phyloP scores from a whole-genome alignment of 2,113 vertebrate species.

The Pelmatolapia mariae region DNA sequence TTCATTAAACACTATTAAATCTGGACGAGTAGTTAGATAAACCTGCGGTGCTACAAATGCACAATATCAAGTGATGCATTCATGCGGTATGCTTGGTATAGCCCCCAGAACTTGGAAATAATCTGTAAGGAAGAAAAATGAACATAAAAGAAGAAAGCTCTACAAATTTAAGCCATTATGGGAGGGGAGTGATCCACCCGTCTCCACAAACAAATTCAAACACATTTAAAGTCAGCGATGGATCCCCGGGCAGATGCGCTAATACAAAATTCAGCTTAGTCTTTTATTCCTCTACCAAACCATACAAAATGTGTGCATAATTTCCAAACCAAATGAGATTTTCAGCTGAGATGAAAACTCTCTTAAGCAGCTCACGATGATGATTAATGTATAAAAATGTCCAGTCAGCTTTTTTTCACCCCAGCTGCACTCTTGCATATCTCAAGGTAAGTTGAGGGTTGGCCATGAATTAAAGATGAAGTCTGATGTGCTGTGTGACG shows the following conservation, averaged over 20 bases:
- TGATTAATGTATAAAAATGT: slow-evolving; percentile 51
- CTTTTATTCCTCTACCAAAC: neutral
- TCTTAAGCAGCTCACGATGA: neutral
- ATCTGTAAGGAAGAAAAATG: neutral
- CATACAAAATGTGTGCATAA: neutral
- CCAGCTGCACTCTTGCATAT: neutral
- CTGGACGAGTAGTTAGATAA: neutral
- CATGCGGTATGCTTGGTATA: neutral
- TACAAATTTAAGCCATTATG: neutral
- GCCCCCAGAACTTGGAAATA: neutral
- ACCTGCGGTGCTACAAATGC: neutral
- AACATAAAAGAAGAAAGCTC: neutral
- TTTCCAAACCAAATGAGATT: slow-evolving; percentile 8
- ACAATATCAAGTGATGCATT: neutral
- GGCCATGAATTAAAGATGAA: slow-evolving; percentile 51
- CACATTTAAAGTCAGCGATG: neutral
- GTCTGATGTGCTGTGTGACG: neutral
- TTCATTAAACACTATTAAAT: neutral
- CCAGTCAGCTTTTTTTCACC: slow-evolving; percentile 32
- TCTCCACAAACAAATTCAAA: neutral
- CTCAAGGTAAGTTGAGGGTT: slow-evolving; percentile 28
- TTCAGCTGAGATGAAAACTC: slow-evolving; percentile 3
- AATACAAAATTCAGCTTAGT: neutral
- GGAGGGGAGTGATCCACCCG: neutral
- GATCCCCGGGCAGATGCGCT: neutral